Percentiles rank a stretch among this genome's conserved stretches.
Evolutionary conservation across 2,888 invertebrate genomes (phyloP).

Genomic region (Diachrysia chrysitis): DNA sequence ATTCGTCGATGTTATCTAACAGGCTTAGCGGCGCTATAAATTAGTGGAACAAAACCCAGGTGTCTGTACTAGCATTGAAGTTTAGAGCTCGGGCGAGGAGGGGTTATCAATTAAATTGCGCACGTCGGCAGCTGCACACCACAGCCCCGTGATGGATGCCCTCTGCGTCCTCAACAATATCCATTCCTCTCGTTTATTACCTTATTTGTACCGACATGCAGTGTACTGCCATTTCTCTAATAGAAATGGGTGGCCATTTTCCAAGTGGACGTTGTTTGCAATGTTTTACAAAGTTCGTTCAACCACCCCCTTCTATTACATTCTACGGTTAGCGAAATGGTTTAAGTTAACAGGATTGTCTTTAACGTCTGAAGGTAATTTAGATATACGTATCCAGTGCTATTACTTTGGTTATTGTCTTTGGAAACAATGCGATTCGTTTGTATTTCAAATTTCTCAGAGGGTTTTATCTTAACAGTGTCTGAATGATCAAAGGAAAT

Average conservation of each 20-base stretch:
- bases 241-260: conserved; percentile 47
- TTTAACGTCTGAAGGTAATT: conserved; percentile 52
- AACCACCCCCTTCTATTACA: conserved; percentile 42
- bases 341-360: conserved; percentile 53
- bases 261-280: conserved; percentile 48
- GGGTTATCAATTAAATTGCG: conserved; percentile 66
- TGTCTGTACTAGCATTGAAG: conserved; percentile 49
- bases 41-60: conserved; percentile 52
- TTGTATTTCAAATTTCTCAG: conserved; percentile 22
- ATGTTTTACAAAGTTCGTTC: conserved; percentile 47
- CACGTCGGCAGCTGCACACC: conserved; percentile 60
- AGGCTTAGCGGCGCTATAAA: conserved; percentile 43
- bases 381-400: conserved; percentile 35
- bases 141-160: conserved; percentile 61
- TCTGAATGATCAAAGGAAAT: conserved; percentile 32
- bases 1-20: conserved; percentile 37
- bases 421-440: conserved; percentile 36
- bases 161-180: conserved; percentile 61
- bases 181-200: conserved; percentile 68
- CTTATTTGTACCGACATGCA: conserved; percentile 62
- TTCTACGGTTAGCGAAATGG: conserved; percentile 47
- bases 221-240: conserved; percentile 49
- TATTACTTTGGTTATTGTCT: conserved; percentile 46
- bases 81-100: conserved; percentile 36
- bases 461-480: conserved; percentile 15